Percentiles rank a stretch among this genome's conserved stretches.
These are phyloP conservation scores for Nanorana parkeri DNA, from an alignment of 2,113 vertebrate species.

Conservation along the genomic window DNA sequence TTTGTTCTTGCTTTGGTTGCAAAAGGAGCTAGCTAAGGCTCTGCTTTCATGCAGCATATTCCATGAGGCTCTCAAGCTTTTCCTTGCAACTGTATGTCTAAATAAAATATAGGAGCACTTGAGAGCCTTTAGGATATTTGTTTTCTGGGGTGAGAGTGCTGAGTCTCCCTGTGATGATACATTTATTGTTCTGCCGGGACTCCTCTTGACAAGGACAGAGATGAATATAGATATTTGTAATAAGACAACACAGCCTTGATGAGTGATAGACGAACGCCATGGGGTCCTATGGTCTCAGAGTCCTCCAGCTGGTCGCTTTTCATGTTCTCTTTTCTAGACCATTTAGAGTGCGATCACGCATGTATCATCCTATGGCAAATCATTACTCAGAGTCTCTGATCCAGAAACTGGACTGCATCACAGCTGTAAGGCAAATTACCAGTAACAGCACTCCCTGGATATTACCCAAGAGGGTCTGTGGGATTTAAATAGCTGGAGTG, in stretches of 20 bases:
- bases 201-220: not conserved
- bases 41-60: too few relatives aligned
- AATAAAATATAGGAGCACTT: too few relatives aligned
- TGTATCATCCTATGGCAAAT: not conserved
- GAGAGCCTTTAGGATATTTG: too few relatives aligned
- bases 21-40: too few relatives aligned
- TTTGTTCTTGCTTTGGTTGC: too few relatives aligned
- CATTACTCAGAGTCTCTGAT: not conserved
- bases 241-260: not conserved
- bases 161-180: too few relatives aligned
- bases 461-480: not conserved
- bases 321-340: not conserved
- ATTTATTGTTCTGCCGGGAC: not conserved
- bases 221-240: slow-evolving; percentile 3
- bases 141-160: too few relatives aligned
- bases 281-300: not conserved
- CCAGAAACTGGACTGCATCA: too few relatives aligned
- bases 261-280: slow-evolving; percentile 20
- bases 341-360: not conserved
- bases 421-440: slow-evolving; percentile 8
- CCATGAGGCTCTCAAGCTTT: too few relatives aligned
- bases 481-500: not conserved
- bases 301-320: not conserved
- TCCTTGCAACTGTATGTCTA: too few relatives aligned
- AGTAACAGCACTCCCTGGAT: not conserved